Evolutionary conservation across 2,113 vertebrate species (phyloP).

Genomic region (Brachypteracias leptosomus): DNA sequence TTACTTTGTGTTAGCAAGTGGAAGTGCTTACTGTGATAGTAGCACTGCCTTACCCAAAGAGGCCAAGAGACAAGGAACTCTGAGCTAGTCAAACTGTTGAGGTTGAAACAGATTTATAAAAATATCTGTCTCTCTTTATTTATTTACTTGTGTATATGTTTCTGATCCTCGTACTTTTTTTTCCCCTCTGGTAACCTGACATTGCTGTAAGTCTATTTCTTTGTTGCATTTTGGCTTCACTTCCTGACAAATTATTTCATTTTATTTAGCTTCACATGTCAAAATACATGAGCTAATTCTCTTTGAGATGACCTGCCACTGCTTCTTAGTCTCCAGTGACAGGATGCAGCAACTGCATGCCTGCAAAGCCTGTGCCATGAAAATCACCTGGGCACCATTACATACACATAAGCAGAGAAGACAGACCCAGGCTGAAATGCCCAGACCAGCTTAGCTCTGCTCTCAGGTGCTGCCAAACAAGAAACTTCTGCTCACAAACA

Average conservation of each 20-base stretch:
- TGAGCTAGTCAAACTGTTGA: not conserved
- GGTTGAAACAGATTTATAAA: not conserved
- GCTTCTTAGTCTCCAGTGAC: not conserved
- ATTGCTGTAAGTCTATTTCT: not conserved
- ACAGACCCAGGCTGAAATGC: not conserved
- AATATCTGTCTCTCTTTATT: not conserved
- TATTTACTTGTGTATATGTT: not conserved
- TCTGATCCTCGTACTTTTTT: not conserved
- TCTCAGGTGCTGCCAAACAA: not conserved
- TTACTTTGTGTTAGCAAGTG: not conserved
- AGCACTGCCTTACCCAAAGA: not conserved
- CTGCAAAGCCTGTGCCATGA: not conserved
- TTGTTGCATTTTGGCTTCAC: constrained; percentile 28
- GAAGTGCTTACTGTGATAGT: not conserved
- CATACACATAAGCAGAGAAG: not conserved
- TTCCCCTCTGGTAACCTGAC: not conserved
- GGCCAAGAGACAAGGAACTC: not conserved
- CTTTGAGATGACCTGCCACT: constrained; percentile 39
- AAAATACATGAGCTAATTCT: constrained; percentile 58
- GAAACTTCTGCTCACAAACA: not conserved
- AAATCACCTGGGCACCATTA: constrained; percentile 30
- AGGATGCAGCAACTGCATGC: constrained; percentile 6
- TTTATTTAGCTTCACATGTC: constrained; percentile 57
- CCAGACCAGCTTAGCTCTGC: not conserved
- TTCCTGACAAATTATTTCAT: constrained; percentile 45